Base-by-base conservation (phyloP, 2,797 vertebrate genomes). In the Bufotes viridis region DNA sequence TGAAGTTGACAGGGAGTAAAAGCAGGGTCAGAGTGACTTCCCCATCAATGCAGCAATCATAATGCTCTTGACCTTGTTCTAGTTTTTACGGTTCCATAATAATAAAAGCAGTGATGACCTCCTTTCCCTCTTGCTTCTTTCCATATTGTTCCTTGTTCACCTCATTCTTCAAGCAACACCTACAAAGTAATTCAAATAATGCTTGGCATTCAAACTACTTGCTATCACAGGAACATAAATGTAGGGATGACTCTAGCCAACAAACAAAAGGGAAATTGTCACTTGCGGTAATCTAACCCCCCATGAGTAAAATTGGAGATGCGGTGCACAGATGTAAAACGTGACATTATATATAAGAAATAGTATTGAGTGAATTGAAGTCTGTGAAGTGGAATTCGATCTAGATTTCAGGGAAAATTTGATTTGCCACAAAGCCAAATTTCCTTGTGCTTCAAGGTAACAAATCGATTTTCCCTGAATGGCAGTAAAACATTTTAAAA, bases 1-100 rank as follows among this genome's bases (percentile, higher is more conserved):
- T 58, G n/a, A 83, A 34, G 14, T 14, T 72, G 53, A 83, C 82
- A 70, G 18, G 18, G 67, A 72, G 18, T 72, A 15, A 83, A 72
- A 58, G n/a, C n/a, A 72, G 63, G 18, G 18, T 69, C 57, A 57
- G 49, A 55, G 29, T 13, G 51, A 34, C 53, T 26, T 49, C 22
- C n/a, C n/a, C 58, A 55, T 29, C 42, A 75, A n/a, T 53, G 42
- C 22, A 8, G 42, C 34, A 51, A 51, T 63, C 80, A n/a, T 42
- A n/a, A 10, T 79, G 42, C 58, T 34, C 60, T 55, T 82, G 81
- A 55, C 63, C 60, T 55, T 70, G 63, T 82, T 70, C 15, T 51
- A 55, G 63, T 51, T 51, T 17, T 81, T 24, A 2, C 12, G 15
- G 55, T 67, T 26, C 18, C 60, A 12, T 18, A 24, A 69, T 13